These are phyloP conservation scores for Podarcis siculus DNA, from an alignment of 2,797 vertebrate genomes.

Conservation along the genomic window DNA sequence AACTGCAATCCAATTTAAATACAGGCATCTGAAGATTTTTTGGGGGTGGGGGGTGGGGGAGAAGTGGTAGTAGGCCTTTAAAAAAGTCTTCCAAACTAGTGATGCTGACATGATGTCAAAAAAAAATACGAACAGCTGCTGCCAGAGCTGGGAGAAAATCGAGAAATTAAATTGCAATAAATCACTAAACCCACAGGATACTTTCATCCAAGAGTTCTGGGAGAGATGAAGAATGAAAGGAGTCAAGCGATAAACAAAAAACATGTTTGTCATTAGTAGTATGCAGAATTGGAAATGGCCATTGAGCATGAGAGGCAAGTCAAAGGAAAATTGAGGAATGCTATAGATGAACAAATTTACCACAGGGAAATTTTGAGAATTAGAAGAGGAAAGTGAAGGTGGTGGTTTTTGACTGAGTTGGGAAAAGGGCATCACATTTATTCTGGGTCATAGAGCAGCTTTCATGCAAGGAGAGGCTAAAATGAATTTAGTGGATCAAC, in stretches of 20 bases:
- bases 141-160: not conserved
- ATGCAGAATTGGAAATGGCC: not conserved
- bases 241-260: not conserved
- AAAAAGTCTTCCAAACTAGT: not conserved
- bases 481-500: not conserved
- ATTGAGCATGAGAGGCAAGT: not conserved
- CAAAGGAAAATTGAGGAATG: constrained; percentile 22
- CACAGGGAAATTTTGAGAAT: not conserved
- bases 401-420: too few species aligned
- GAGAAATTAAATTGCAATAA: constrained; percentile 4
- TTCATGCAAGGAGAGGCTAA: not conserved
- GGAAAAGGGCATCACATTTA: not conserved
- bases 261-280: constrained; percentile 2
- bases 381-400: not conserved
- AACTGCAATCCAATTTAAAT: constrained; percentile 4
- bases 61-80: not conserved
- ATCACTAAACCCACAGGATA: not conserved
- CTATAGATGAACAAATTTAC: not conserved
- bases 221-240: not conserved
- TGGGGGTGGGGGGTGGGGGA: not conserved
- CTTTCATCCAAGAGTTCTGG: constrained; percentile 5
- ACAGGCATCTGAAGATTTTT: constrained; percentile 5
- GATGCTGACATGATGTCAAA: not conserved
- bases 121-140: constrained; percentile 1
- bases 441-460: not conserved